Percentiles rank a stretch among this genome's conserved stretches.
Conservation (phyloP, 2,113 vertebrate species). For the Noturus placidus region DNA sequence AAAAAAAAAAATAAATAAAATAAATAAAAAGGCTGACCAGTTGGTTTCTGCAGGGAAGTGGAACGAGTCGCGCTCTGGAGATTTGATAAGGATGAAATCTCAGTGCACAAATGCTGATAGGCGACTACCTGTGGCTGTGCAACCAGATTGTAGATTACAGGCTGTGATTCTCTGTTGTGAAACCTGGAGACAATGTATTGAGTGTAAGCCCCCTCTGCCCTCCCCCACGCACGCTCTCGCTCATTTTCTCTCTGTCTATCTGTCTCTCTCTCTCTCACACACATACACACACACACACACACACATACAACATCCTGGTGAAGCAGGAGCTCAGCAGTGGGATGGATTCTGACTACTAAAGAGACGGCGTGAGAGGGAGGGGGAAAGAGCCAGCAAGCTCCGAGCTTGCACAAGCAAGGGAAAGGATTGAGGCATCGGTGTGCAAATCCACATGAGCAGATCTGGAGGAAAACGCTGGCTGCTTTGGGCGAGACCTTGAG, state of each 20-base stretch:
- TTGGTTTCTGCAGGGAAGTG: background rate
- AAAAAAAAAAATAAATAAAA: background rate
- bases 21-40: background rate
- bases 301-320: conserved; percentile 63
- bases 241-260: conserved; percentile 24
- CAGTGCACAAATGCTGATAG: conserved; percentile 11
- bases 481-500: conserved; percentile 59
- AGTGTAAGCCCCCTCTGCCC: conserved; percentile 44
- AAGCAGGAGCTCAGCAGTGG: conserved; percentile 78
- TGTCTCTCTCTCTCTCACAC: conserved; percentile 43
- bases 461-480: conserved; percentile 64
- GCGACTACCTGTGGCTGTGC: conserved; percentile 54
- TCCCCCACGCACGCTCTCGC: conserved; percentile 12
- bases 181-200: conserved; percentile 46
- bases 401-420: conserved; percentile 60
- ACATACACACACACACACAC: conserved; percentile 62
- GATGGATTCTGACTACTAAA: conserved; percentile 85
- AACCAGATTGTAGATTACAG: conserved; percentile 28
- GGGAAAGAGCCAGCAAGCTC: conserved; percentile 57
- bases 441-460: conserved; percentile 71
- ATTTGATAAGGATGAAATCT: conserved; percentile 9
- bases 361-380: conserved; percentile 71
- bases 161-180: conserved; percentile 25
- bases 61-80: background rate
- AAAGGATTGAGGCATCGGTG: conserved; percentile 68